Evolutionary conservation across 1,140 invertebrate species (phyloP).

Genomic region (Ridgeia piscesae): DNA sequence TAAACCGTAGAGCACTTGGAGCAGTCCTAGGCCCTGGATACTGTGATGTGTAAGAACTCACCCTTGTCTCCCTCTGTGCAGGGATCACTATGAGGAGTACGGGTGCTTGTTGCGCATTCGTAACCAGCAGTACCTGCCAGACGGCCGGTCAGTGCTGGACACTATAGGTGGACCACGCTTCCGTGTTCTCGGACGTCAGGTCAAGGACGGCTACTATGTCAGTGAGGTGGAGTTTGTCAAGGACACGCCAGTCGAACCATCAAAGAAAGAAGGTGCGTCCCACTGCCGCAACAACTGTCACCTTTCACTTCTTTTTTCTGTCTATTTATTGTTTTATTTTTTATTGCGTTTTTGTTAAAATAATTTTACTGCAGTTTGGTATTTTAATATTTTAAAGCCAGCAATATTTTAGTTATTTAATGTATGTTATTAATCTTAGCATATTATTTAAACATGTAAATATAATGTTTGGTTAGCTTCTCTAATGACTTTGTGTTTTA

Average conservation of each 20-base stretch:
- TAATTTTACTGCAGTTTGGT: too few species aligned
- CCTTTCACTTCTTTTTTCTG: constrained; percentile 34
- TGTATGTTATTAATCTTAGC: background rate
- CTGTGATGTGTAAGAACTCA: too few species aligned
- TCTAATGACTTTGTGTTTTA: too few species aligned
- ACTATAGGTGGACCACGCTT: constrained; percentile 80
- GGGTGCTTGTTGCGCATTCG: constrained; percentile 82
- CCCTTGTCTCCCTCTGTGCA: background rate
- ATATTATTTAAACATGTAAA: too few species aligned
- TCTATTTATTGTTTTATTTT: too few species aligned
- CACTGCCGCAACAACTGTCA: background rate
- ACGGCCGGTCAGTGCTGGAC: constrained; percentile 84
- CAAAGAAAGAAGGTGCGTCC: background rate
- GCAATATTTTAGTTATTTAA: background rate
- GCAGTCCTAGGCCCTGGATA: too few species aligned
- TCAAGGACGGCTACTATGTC: constrained; percentile 84
- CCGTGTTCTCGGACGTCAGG: constrained; percentile 72
- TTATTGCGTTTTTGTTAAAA: too few species aligned
- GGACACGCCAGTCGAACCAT: background rate
- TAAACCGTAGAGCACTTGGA: too few species aligned
- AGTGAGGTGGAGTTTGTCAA: constrained; percentile 76
- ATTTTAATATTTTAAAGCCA: too few species aligned
- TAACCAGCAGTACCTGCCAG: constrained; percentile 79
- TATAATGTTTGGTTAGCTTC: too few species aligned
- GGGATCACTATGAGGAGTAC: constrained; percentile 61